Conservation (phyloP, 1,140 invertebrate species). For the Drosophila hydei region DNA sequence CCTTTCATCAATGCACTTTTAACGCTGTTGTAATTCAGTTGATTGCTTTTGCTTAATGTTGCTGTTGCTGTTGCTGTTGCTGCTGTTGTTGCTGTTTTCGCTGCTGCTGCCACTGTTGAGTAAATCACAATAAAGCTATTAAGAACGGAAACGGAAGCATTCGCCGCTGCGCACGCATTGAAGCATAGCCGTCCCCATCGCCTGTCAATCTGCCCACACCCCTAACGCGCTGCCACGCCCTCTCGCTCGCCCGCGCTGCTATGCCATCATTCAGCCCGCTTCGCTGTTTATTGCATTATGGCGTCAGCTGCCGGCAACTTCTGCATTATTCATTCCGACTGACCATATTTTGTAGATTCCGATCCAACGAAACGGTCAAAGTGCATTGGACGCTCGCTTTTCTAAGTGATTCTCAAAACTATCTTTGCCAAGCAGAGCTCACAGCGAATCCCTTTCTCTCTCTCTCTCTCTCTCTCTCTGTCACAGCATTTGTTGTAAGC, state of each 20-base stretch:
- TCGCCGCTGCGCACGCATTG: slow-evolving; percentile 79
- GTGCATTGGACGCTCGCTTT: slow-evolving; percentile 38
- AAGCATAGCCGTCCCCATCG: slow-evolving; percentile 75
- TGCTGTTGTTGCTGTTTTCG: slow-evolving; percentile 23
- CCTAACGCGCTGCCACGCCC: slow-evolving; percentile 13
- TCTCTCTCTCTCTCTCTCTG: background rate
- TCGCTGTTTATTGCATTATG: slow-evolving; percentile 50
- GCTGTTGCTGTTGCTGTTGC: slow-evolving; percentile 28
- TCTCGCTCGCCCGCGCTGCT: background rate
- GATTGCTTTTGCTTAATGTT: slow-evolving; percentile 67
- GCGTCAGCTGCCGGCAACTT: slow-evolving; percentile 9
- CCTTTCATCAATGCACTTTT: slow-evolving; percentile 68
- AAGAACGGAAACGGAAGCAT: slow-evolving; percentile 83
- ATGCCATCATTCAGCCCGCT: background rate
- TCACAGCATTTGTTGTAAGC: slow-evolving; percentile 38
- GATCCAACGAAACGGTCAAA: slow-evolving; percentile 41
- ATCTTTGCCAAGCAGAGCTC: slow-evolving; percentile 22
- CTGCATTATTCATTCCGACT: slow-evolving; percentile 44
- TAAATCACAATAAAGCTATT: slow-evolving; percentile 83
- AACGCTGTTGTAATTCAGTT: slow-evolving; percentile 78
- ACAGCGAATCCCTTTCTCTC: background rate
- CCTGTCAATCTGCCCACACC: slow-evolving; percentile 41
- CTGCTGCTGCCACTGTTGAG: slow-evolving; percentile 55
- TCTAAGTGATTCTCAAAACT: slow-evolving; percentile 4
- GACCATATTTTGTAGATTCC: slow-evolving; percentile 17